phyloP scores from a whole-genome alignment of 2,888 invertebrate species.

The Erebia aethiops region DNA sequence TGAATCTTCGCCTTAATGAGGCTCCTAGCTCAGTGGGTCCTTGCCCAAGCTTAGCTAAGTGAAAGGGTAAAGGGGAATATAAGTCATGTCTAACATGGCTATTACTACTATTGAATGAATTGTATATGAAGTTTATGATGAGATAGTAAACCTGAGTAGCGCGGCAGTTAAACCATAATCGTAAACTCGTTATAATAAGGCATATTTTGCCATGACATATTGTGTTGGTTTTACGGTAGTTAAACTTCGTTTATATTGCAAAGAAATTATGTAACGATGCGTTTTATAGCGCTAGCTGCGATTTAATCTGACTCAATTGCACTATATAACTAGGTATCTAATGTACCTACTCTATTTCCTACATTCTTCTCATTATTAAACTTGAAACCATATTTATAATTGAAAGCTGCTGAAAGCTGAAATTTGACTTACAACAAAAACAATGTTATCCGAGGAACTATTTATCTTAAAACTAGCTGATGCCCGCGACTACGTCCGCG shows the following conservation, averaged over 20 bases:
- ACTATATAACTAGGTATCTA: neutral
- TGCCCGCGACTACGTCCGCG: no score
- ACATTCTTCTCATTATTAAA: neutral
- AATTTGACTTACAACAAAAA: no score
- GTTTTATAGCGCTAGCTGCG: constrained; percentile 2
- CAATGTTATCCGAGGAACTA: no score
- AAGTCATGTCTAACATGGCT: constrained; percentile 7
- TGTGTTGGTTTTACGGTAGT: constrained; percentile 9
- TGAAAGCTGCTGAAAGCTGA: no score
- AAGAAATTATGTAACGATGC: constrained; percentile 17
- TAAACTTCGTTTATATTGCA: constrained; percentile 14
- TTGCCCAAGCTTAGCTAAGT: neutral
- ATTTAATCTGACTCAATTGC: constrained; percentile 4
- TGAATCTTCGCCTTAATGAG: neutral
- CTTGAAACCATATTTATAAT: no score
- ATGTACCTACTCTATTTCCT: neutral
- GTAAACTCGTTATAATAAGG: constrained; percentile 23
- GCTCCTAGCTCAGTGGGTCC: neutral
- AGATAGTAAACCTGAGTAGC: neutral
- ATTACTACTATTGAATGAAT: constrained; percentile 13
- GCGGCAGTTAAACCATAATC: constrained; percentile 7
- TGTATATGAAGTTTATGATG: constrained; percentile 5
- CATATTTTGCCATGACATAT: constrained; percentile 15
- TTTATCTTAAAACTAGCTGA: no score
- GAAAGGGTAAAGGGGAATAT: no score